Base-by-base conservation (phyloP, 2,888 invertebrate genomes). In the Nemapogon koenigi region DNA sequence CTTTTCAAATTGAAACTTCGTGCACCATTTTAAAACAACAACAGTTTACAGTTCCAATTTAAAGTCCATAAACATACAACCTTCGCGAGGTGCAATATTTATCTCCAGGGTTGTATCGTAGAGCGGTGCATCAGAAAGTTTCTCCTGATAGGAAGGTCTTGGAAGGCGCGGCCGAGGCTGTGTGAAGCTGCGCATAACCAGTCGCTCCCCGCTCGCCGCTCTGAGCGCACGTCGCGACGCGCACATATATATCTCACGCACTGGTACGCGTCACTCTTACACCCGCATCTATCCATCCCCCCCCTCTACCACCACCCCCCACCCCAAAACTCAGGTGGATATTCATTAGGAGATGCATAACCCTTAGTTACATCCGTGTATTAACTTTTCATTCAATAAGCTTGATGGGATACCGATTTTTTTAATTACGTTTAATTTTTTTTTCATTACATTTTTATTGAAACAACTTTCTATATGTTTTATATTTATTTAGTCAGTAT, bases 201-300 rank as follows among this genome's bases (percentile, higher is more conserved):
- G 76, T 76, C 63, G 57, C 59, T 55, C 58, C 55, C 55, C 68
- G 68, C 61, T 68, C 70, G 75, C 60, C 69, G 73, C 53, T 47
- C 55, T 48, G 73, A 72, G 75, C 73, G 75, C 72, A 73, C 76
- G 72, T 58, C 65, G 67, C 59, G 63, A 56, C 60, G 59, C 65
- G 63, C 69, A 63, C 63, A 49, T 62, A 57, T 60, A 57, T 53
- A 36, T 53, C 62, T 59, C 62, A 63, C 68, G 69, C 71, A 68
- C 67, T 72, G 73, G 75, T 75, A 75, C 73, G 72, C 71, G 70
- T 58, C 56, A 55, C 42, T 41, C 52, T 54, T 53, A 52, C 26
- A 17, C 18, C 16, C 25, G 13, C 10, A 27, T 16, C 16, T 15
- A 47, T 41, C 46, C 47, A 42, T 38, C 41, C 38, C 32, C 41